Evolutionary conservation across 2,888 invertebrate genomes (phyloP).

Genomic region (Xestia xanthographa): DNA sequence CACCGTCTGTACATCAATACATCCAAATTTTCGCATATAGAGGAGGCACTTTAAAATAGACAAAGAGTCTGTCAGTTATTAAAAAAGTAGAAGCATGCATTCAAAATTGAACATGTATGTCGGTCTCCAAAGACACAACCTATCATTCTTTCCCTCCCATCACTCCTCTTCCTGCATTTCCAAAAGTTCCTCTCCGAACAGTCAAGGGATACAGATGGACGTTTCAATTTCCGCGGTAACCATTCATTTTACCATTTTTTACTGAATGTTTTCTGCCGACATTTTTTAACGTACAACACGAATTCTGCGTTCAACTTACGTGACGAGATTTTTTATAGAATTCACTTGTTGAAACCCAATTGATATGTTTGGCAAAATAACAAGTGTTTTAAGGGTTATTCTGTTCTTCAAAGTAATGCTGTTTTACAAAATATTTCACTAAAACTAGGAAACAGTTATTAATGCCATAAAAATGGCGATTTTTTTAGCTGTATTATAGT

Average conservation of each 20-base stretch:
- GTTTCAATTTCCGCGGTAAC: conserved; percentile 52
- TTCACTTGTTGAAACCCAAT: conserved; percentile 40
- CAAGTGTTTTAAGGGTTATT: background rate
- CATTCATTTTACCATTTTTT: conserved; percentile 30
- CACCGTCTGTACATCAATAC: background rate
- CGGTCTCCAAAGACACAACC: background rate
- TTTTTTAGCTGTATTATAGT: background rate
- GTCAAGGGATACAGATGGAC: conserved; percentile 21
- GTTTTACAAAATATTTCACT: background rate
- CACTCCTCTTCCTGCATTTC: background rate
- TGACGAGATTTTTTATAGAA: conserved; percentile 48
- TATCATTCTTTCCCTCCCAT: background rate
- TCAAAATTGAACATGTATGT: background rate
- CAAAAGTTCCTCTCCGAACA: background rate
- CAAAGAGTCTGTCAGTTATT: background rate
- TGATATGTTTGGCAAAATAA: conserved; percentile 20
- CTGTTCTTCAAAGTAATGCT: background rate
- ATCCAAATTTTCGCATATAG: background rate
- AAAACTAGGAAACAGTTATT: background rate
- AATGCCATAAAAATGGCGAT: background rate
- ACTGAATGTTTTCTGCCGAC: conserved; percentile 26
- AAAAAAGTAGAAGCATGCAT: background rate
- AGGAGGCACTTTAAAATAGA: background rate
- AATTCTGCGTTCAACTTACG: conserved; percentile 29
- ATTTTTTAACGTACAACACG: conserved; percentile 40